Conservation (phyloP, 2,888 invertebrate species). For the Xestia rhomboidea region DNA sequence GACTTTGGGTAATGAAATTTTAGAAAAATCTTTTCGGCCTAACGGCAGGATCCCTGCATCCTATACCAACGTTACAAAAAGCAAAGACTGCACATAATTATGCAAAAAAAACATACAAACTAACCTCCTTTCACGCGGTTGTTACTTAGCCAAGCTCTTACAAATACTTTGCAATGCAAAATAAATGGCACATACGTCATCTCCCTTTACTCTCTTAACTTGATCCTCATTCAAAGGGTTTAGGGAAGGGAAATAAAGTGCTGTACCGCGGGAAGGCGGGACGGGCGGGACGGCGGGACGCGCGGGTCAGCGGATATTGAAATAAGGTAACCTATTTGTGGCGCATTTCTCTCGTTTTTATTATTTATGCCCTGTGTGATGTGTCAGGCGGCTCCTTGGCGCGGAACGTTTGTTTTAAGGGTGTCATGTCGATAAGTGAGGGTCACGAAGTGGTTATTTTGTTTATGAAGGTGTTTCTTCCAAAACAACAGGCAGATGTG, state of each 20-base stretch:
- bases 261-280: conserved; percentile 66
- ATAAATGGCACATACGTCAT: conserved; percentile 38
- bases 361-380: conserved; percentile 69
- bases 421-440: conserved; percentile 7
- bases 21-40: too few species aligned
- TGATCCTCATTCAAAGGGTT: conserved; percentile 65
- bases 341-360: conserved; percentile 62
- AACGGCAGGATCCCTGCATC: too few species aligned
- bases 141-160: conserved; percentile 13
- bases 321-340: conserved; percentile 77
- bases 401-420: conserved; percentile 9
- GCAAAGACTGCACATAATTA: too few species aligned
- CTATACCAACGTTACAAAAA: not conserved
- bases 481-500: not conserved
- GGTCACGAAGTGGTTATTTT: not conserved
- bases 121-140: not conserved
- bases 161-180: conserved; percentile 37
- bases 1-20: too few species aligned
- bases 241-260: conserved; percentile 78
- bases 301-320: conserved; percentile 81
- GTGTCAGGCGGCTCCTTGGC: conserved; percentile 39
- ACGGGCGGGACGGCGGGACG: conserved; percentile 21
- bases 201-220: conserved; percentile 36
- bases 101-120: not conserved
- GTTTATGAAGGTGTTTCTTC: not conserved